Conservation (phyloP, 2,888 invertebrate genomes). For the Thymelicus acteon region DNA sequence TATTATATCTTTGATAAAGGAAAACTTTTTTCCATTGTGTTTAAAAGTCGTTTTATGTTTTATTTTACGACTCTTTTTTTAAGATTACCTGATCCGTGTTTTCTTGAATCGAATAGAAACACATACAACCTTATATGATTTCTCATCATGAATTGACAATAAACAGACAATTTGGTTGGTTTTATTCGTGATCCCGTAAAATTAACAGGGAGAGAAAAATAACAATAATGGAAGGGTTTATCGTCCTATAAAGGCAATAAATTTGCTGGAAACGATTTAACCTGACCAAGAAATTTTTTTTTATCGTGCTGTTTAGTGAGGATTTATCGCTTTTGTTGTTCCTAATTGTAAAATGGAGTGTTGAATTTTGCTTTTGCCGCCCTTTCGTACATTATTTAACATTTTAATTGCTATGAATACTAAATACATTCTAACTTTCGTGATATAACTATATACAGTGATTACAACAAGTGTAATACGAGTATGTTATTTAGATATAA, state of each 20-base stretch:
- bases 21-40: too few species aligned
- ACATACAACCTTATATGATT: not conserved
- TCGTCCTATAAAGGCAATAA: constrained; percentile 26
- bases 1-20: too few species aligned
- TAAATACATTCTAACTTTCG: not conserved
- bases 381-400: not conserved
- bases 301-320: constrained; percentile 36
- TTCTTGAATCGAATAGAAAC: too few species aligned
- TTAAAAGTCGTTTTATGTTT: too few species aligned
- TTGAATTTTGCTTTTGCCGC: constrained; percentile 1
- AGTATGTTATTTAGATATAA: too few species aligned
- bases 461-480: too few species aligned
- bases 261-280: constrained; percentile 29
- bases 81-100: too few species aligned
- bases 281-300: constrained; percentile 36
- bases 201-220: constrained; percentile 3
- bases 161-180: not conserved
- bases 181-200: not conserved
- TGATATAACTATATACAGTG: not conserved
- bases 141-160: not conserved
- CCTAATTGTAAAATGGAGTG: constrained; percentile 36
- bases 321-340: constrained; percentile 32
- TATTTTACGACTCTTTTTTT: too few species aligned
- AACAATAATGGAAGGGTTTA: constrained; percentile 13
- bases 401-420: constrained; percentile 8